These are phyloP conservation scores for Xestia sexstrigata DNA, from an alignment of 2,888 invertebrate genomes.

Conservation along the genomic window DNA sequence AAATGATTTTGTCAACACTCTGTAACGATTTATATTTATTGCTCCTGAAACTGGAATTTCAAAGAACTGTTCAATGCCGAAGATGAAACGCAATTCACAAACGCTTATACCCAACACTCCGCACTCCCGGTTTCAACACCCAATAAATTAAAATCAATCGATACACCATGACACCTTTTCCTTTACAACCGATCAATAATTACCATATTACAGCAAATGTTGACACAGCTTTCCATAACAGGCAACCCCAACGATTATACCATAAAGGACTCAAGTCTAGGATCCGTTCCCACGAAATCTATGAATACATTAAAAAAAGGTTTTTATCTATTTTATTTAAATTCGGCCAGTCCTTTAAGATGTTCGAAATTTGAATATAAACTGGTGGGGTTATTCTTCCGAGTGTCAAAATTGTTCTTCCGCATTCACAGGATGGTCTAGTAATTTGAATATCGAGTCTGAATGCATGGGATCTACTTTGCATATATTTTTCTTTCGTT, in stretches of 20 bases:
- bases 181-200: slow-evolving; percentile 72
- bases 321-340: slow-evolving; percentile 80
- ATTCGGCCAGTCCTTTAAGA: slow-evolving; percentile 82
- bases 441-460: slow-evolving; percentile 87
- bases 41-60: not conserved
- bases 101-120: slow-evolving; percentile 2
- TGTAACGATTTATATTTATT: too few species aligned
- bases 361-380: slow-evolving; percentile 86
- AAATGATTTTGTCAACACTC: too few species aligned
- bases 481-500: slow-evolving; percentile 81
- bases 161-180: slow-evolving; percentile 72
- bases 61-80: not conserved
- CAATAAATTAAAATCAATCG: slow-evolving; percentile 69
- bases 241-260: slow-evolving; percentile 86
- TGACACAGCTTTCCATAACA: slow-evolving; percentile 89
- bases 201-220: slow-evolving; percentile 86
- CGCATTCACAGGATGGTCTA: slow-evolving; percentile 81
- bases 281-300: slow-evolving; percentile 76
- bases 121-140: slow-evolving; percentile 51
- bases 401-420: slow-evolving; percentile 90
- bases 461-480: slow-evolving; percentile 82
- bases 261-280: slow-evolving; percentile 80
- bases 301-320: slow-evolving; percentile 85
- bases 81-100: not conserved
- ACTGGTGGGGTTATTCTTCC: slow-evolving; percentile 86